phyloP scores from a whole-genome alignment of 1,140 invertebrate genomes.

The Neodiprion fabricii region DNA sequence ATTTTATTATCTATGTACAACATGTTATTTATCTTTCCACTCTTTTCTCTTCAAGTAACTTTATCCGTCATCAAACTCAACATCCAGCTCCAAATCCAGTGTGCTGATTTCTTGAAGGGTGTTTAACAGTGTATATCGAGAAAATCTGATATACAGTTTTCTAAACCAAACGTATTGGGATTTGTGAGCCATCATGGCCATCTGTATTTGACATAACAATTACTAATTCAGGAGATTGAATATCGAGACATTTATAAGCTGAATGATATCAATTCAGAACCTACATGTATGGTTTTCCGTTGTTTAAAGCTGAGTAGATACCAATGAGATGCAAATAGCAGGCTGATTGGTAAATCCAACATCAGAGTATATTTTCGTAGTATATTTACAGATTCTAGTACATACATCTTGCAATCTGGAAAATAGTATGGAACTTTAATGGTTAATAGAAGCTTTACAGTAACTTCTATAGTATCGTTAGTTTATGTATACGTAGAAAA shows the following conservation, averaged over 20 bases:
- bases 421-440: slow-evolving; percentile 35
- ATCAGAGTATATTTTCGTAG: slow-evolving; percentile 86
- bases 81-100: slow-evolving; percentile 76
- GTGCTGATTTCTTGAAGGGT: slow-evolving; percentile 76
- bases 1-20: background rate
- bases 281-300: slow-evolving; percentile 49
- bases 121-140: slow-evolving; percentile 90
- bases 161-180: slow-evolving; percentile 95
- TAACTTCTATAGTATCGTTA: background rate
- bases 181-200: slow-evolving; percentile 84
- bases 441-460: slow-evolving; percentile 6
- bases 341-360: slow-evolving; percentile 82
- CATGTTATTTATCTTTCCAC: background rate
- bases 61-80: slow-evolving; percentile 70
- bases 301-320: slow-evolving; percentile 65
- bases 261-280: slow-evolving; percentile 28
- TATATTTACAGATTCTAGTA: slow-evolving; percentile 83
- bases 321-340: slow-evolving; percentile 76
- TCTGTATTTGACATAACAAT: slow-evolving; percentile 49
- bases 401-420: slow-evolving; percentile 81
- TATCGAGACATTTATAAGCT: slow-evolving; percentile 23
- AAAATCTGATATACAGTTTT: slow-evolving; percentile 87
- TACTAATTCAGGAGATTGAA: slow-evolving; percentile 23
- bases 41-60: background rate
- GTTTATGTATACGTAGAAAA: background rate